A percentile compares a stretch with the other conserved stretches of the same genome.
Conservation (phyloP, 2,888 invertebrate genomes). For the Nephrotoma guestfalica region DNA sequence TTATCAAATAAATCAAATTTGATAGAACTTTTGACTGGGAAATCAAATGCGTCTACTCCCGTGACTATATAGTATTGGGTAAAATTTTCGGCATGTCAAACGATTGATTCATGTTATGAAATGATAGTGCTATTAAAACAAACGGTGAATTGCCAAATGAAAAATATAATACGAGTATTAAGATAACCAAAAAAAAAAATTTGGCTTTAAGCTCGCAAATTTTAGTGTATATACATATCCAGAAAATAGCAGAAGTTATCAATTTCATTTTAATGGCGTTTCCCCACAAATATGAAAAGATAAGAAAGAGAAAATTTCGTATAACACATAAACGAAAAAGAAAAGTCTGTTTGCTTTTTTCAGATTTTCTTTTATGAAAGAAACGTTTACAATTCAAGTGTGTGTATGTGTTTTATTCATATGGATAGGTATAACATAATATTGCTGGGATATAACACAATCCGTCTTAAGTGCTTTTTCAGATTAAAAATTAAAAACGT, state of each 20-base stretch:
- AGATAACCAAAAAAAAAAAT: too few relatives aligned
- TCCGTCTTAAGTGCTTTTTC: not conserved
- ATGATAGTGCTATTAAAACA: too few relatives aligned
- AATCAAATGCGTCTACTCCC: too few relatives aligned
- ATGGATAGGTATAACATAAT: not conserved
- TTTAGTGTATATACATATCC: too few relatives aligned
- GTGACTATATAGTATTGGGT: too few relatives aligned
- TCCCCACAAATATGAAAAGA: not conserved
- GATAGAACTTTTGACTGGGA: too few relatives aligned
- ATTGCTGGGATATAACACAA: not conserved
- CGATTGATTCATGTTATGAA: too few relatives aligned
- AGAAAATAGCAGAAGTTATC: not conserved
- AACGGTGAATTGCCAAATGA: too few relatives aligned
- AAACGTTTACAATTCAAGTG: not conserved
- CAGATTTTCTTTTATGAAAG: not conserved
- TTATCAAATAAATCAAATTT: too few relatives aligned
- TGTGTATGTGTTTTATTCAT: not conserved
- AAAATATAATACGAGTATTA: too few relatives aligned
- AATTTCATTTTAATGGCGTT: not conserved
- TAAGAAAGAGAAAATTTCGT: not conserved
- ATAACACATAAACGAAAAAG: not conserved
- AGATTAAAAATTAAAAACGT: not conserved
- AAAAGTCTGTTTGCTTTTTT: not conserved
- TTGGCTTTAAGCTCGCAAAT: too few relatives aligned
- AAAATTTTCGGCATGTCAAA: too few relatives aligned